Percentiles rank a stretch among this genome's conserved stretches.
These are phyloP conservation scores for Oreotragus oreotragus DNA, from an alignment of 2,113 vertebrate genomes.

Conservation along the genomic window DNA sequence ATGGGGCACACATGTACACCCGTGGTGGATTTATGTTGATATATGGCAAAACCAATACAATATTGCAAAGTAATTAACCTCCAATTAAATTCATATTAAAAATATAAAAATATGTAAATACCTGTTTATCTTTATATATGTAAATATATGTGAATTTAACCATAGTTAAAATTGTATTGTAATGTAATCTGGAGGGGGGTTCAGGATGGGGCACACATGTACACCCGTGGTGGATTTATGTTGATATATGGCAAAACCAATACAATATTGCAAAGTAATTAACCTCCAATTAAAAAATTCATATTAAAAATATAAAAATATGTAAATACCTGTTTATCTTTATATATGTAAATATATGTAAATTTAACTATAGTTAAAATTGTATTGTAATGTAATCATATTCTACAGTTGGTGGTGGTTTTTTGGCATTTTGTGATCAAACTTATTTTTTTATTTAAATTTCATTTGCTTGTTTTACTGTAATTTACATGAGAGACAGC, in stretches of 20 bases:
- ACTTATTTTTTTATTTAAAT: constrained; percentile 89
- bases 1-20: no score
- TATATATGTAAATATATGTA: constrained; percentile 25
- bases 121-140: not conserved
- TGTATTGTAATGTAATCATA: not conserved
- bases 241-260: no score
- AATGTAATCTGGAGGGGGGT: no score
- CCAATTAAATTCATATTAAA: not conserved
- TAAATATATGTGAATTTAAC: constrained; percentile 39
- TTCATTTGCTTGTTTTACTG: constrained; percentile 83
- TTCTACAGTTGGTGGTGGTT: not conserved
- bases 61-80: no score
- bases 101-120: not conserved
- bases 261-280: no score
- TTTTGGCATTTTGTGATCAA: constrained; percentile 79
- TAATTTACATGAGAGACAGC: constrained; percentile 82
- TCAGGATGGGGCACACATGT: no score
- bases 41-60: no score
- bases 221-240: fast-evolving
- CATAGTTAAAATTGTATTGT: constrained; percentile 8
- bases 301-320: not conserved
- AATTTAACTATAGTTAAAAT: constrained; percentile 42
- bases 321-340: not conserved
- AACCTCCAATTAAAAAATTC: no score
- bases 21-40: no score